Percentiles rank a stretch among this genome's conserved stretches.
Evolutionary conservation across 2,113 vertebrate genomes (phyloP).

Genomic region (Oreochromis niloticus): DNA sequence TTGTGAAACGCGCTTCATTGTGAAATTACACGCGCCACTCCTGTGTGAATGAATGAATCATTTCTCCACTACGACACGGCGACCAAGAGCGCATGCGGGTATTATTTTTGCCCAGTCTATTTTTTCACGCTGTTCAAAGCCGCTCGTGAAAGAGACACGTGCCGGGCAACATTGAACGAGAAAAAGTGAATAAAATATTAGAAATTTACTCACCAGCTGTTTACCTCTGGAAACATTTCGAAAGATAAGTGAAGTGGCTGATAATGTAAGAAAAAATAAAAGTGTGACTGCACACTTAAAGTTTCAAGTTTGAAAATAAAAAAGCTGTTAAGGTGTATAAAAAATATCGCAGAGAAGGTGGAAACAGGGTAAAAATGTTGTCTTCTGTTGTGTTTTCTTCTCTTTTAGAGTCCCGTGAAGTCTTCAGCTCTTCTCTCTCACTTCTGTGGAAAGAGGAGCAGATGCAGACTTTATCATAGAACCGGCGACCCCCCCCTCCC

Average conservation of each 20-base stretch:
- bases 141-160: neutral
- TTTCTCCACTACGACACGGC: neutral
- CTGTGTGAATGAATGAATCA: neutral
- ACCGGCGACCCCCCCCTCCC: neutral
- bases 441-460: neutral
- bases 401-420: neutral
- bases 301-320: neutral
- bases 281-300: neutral
- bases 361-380: neutral
- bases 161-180: neutral
- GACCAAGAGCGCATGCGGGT: neutral
- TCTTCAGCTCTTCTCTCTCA: neutral
- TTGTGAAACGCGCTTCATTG: neutral
- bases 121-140: neutral
- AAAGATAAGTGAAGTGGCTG: neutral
- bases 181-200: neutral
- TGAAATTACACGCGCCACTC: neutral
- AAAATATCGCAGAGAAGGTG: neutral
- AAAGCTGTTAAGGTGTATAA: neutral
- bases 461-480: conserved; percentile 24
- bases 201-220: conserved; percentile 51
- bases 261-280: neutral
- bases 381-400: neutral
- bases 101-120: neutral
- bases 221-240: conserved; percentile 63